Evolutionary conservation across 2,888 invertebrate species (phyloP), one percentile per base, ranked within the genome.

Genomic region (Nomada ruficornis): DNA sequence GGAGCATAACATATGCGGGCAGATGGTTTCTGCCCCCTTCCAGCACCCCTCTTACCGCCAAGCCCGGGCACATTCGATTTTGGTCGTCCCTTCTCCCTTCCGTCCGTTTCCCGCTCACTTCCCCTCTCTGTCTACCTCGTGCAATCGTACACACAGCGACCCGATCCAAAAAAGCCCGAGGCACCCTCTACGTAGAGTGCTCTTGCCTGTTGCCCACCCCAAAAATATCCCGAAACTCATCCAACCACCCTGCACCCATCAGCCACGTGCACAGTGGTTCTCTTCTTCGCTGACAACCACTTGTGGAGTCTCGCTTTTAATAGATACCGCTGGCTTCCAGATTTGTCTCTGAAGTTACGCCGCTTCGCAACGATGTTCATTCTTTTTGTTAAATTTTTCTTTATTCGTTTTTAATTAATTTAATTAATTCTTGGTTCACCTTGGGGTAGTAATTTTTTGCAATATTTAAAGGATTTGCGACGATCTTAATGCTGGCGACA

Each of bases 1-100:
- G 86, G 88, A 86, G 90, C 83, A 91, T 91, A 91, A 92, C 92
- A 90, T 92, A 92, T 92, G 91, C 92, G 91, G 90, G 91, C 92
- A 92, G 92, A 92, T 92, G 92, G 92, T 91, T 90, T 88, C 87
- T 90, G 88, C 83, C 86, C 87, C 88, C 88, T 86, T 88, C 77
- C 81, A 77, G 68, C 65, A 71, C 74, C 70, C 80, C 73, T 60
- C 54, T 67, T 18, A 59, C 62, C 57, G 23, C 55, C 68, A 64
- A 73, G 57, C 68, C 60, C 68, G 83, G 78, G 78, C 83, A 82
- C 74, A 64, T 83, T 82, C 83, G 83, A 83, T 83, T 83, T 83
- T 68, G 59, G 74, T 64, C 59, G 80, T 70, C 77, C 79, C 67
- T 57, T 72, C 65, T 76, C 68, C 63, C 68, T 63, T 65, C 78